Evolutionary conservation across 35 echinoderm and acorn worm genomes (phyloP).

Genomic region (Diadema setosum): DNA sequence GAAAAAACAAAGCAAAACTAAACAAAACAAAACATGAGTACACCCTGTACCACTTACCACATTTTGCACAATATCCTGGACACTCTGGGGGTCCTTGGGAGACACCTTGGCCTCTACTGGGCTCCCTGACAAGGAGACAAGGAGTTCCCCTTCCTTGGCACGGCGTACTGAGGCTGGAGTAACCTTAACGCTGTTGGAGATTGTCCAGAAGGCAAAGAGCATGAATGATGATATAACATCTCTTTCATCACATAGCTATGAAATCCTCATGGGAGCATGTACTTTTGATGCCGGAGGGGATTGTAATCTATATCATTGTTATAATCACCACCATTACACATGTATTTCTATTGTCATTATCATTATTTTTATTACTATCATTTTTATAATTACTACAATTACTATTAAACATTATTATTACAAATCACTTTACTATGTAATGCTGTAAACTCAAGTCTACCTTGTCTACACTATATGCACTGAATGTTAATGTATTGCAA

Average conservation of each 20-base stretch:
- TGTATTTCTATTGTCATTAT: no score
- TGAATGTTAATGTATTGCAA: no score
- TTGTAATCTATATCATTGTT: neutral
- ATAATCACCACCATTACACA: no score
- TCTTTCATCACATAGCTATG: neutral
- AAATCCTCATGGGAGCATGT: neutral
- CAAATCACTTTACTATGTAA: no score
- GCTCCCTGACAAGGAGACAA: neutral
- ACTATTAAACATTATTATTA: no score
- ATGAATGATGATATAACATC: neutral
- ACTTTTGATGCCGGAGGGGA: neutral
- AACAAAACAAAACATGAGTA: no score
- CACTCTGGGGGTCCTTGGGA: neutral
- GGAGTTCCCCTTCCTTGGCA: neutral
- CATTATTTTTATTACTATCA: no score
- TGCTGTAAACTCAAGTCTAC: no score
- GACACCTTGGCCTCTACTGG: neutral
- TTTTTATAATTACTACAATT: no score
- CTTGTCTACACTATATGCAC: no score
- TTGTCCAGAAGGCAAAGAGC: neutral
- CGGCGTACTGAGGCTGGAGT: neutral
- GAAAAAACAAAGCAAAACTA: no score
- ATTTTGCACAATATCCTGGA: neutral
- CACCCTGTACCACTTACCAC: neutral
- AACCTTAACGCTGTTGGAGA: neutral